Evolutionary conservation across 2,113 vertebrate species (phyloP), one percentile per base, ranked within the genome.

Genomic region (Grus americana): DNA sequence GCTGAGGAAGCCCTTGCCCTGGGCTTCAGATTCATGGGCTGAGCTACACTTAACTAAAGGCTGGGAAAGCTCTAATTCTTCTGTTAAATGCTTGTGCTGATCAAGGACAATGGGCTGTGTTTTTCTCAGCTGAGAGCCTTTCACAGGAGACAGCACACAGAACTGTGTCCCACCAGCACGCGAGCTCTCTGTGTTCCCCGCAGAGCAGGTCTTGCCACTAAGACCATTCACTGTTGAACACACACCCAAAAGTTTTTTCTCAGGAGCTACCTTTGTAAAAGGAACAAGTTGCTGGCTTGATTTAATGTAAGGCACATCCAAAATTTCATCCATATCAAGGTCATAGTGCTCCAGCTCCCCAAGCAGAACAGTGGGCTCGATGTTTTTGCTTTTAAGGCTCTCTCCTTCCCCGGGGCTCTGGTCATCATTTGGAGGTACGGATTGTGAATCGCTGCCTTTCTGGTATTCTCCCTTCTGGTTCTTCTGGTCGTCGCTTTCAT

Each of bases 241-340:
- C 1, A 97, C 74, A 86, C 97, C 96, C 84, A 97, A 17, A 42
- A 98, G 92, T 62, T 98, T 98, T 97, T 99, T 99, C 86, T 99
- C 99, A 13, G 98, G 97, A 78, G 98, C 96, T 70, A 97, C 98
- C 61, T 99, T 99, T 26, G 98, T 98, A 91, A 99, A 98, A 19
- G 99, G 96, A 97, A 98, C 98, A 95, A 98, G 98, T 93, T 99
- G 99, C 71, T 99, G 99, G 78, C 94, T 99, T 96, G 99, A 99
- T 97, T 99, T 99, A 96, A 99, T 99, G 54, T 99, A 99, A 95
- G 99, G 99, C 98, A 99, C 99, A 47, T 99, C 99, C 97, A 99
- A 98, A 97, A 99, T 99, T 98, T 99, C 99, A 94, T 99, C 99
- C 99, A 99, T 99, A 98, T 99, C 99, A 79, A 99, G 98, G 86